Percentiles rank a stretch among this genome's conserved stretches.
Conservation (phyloP, 2,888 invertebrate genomes). For the Campopleginae sp. region DNA sequence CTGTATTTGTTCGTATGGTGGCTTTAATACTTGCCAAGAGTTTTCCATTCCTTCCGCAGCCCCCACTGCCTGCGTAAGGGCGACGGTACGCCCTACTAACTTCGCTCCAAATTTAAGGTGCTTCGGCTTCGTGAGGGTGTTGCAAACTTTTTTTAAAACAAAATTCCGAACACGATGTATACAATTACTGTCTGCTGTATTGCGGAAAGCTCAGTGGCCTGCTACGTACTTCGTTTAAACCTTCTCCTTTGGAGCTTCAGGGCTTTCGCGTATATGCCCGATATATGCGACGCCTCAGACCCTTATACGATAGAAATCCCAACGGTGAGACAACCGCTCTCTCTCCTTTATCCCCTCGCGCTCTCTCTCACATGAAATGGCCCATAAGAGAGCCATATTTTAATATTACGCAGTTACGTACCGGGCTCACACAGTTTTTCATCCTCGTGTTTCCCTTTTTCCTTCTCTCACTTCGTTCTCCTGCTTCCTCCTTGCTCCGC, state of each 20-base stretch:
- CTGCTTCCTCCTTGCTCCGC: neutral
- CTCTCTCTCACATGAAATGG: conserved; percentile 50
- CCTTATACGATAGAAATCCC: conserved; percentile 32
- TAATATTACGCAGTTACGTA: conserved; percentile 64
- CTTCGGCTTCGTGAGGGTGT: conserved; percentile 30
- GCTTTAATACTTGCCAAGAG: conserved; percentile 45
- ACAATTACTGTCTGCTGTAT: neutral
- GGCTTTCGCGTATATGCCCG: conserved; percentile 2
- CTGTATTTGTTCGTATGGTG: conserved; percentile 20
- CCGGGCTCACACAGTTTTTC: conserved; percentile 56
- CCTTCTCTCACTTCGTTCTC: neutral
- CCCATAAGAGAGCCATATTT: conserved; percentile 66
- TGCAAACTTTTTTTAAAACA: conserved; percentile 23
- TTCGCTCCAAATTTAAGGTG: conserved; percentile 54
- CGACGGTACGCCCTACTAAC: conserved; percentile 26
- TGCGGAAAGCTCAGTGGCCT: conserved; percentile 34
- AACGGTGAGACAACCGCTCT: conserved; percentile 30
- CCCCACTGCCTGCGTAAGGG: neutral
- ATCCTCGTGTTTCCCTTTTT: conserved; percentile 40
- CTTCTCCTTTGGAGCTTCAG: conserved; percentile 37
- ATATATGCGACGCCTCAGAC: conserved; percentile 25
- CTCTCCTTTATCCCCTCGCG: conserved; percentile 1
- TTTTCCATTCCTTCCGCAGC: neutral
- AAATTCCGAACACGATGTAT: conserved; percentile 5
- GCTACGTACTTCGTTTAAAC: conserved; percentile 41